Evolutionary conservation across 2,888 invertebrate species (phyloP).

Genomic region (Magallana nippona): DNA sequence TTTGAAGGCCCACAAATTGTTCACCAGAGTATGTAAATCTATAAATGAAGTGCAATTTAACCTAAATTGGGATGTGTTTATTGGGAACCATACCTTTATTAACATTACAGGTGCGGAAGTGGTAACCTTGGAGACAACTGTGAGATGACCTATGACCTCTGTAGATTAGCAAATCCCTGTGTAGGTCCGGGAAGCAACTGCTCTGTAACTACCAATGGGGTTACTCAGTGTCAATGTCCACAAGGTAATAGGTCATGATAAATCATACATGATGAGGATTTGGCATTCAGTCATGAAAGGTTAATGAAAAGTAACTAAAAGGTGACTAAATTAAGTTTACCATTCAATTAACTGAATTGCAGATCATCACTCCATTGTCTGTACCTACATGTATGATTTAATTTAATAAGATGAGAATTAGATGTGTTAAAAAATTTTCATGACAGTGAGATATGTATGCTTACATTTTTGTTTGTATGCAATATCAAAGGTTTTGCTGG

Average conservation of each 20-base stretch:
- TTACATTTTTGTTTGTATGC: no score
- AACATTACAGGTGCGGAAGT: slow-evolving; percentile 57
- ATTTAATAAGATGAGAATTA: no score
- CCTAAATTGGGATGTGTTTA: no score
- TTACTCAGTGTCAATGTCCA: slow-evolving; percentile 47
- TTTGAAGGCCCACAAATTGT: no score
- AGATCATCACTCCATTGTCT: no score
- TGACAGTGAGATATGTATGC: no score
- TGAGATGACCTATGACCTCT: slow-evolving; percentile 58
- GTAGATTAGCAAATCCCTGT: slow-evolving; percentile 62
- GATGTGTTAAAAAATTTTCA: no score
- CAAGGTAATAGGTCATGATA: slow-evolving; percentile 44
- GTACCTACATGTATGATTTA: no score
- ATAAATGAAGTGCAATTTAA: not conserved
- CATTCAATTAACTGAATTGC: no score
- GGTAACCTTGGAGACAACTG: slow-evolving; percentile 60
- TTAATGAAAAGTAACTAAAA: no score
- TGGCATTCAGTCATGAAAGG: no score
- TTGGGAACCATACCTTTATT: not conserved
- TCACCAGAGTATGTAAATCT: not conserved
- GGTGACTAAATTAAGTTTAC: no score
- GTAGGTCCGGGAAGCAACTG: slow-evolving; percentile 56
- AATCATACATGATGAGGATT: not conserved
- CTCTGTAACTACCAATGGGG: slow-evolving; percentile 38
- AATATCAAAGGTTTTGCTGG: slow-evolving; percentile 56